Evolutionary conservation across 2,888 invertebrate species (phyloP), one percentile per base, ranked within the genome.

Genomic region (Octonoba sinensis): DNA sequence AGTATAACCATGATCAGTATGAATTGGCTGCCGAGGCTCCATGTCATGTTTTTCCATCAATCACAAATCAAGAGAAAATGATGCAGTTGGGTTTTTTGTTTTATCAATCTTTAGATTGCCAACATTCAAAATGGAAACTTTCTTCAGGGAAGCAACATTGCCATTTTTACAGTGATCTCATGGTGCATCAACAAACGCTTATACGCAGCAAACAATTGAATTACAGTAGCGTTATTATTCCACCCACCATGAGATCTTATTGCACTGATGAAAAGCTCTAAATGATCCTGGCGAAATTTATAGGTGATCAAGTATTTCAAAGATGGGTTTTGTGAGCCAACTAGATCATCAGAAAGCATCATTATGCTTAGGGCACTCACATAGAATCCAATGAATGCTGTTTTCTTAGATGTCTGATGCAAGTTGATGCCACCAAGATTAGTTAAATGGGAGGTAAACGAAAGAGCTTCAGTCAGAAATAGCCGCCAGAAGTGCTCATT

Each of bases 171-270:
- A 13, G 20, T 57, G 1, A 57, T 57, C 3, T 57, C 18, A 11
- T 57, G 57, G 20, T 57, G 57, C 57, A 57, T 57, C 20, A 57
- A 6, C 12, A 57, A 20, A 13, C 57, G 18, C 13, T 18, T 20
- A n/a, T 57, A 57, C 0, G 57, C 57, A 22, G 22, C 18, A 13
- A 18, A 20, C 0, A 18, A 57, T 8, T 57, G 57, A 18, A 18
- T 57, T 22, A 20, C 57, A n/a, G 57, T 57, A 12, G 57, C 20
- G 22, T 57, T 57, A 20, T 57, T 57, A 8, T 57, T 57, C 18
- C 20, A 20, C 2, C 57, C 57, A 4, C 57, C 57, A 18, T 20
- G n/a, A 20, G 18, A 16, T 1, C 57, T 1, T 4, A 57, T 57
- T 1, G 57, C 57, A 22, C 57, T 57, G 57, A 57, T 8, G 20